Evolutionary conservation across 2,797 vertebrate genomes (phyloP).

Genomic region (Scolopax rusticola): DNA sequence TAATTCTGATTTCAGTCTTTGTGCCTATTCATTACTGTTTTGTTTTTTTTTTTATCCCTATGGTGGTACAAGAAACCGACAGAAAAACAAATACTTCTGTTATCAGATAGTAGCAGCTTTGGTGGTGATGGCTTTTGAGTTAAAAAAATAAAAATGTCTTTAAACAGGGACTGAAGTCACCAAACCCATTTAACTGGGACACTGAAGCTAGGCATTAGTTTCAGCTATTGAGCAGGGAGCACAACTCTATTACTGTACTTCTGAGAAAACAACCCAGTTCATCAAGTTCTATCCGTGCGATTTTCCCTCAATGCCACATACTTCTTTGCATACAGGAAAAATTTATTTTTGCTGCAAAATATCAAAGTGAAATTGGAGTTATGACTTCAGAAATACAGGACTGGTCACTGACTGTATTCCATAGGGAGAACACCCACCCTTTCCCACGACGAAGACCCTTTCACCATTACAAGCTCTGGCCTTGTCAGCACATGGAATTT

Average conservation of each 20-base stretch:
- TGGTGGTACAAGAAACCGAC: too few relatives aligned
- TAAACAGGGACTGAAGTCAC: neutral
- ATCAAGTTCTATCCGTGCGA: neutral
- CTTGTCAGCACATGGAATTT: neutral
- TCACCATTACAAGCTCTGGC: neutral
- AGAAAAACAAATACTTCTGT: neutral
- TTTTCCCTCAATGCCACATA: neutral
- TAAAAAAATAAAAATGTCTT: neutral
- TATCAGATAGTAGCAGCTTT: neutral
- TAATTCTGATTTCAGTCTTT: neutral
- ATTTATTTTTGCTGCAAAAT: neutral
- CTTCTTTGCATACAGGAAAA: neutral
- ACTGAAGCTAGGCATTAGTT: neutral
- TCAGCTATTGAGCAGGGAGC: neutral
- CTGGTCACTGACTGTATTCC: neutral
- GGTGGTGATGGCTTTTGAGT: neutral
- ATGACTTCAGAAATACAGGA: neutral
- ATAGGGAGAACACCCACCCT: neutral
- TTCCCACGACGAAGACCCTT: rapidly evolving
- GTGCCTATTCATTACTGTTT: neutral
- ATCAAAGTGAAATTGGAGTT: neutral
- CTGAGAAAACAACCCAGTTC: neutral
- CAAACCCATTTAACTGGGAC: neutral
- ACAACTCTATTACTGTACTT: neutral
- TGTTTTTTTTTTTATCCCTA: neutral